A percentile compares a stretch with the other conserved stretches of the same genome.
These are phyloP conservation scores for Dendronephthya gigantea DNA, from an alignment of 64 coral and sea anemone genomes.

Conservation along the genomic window DNA sequence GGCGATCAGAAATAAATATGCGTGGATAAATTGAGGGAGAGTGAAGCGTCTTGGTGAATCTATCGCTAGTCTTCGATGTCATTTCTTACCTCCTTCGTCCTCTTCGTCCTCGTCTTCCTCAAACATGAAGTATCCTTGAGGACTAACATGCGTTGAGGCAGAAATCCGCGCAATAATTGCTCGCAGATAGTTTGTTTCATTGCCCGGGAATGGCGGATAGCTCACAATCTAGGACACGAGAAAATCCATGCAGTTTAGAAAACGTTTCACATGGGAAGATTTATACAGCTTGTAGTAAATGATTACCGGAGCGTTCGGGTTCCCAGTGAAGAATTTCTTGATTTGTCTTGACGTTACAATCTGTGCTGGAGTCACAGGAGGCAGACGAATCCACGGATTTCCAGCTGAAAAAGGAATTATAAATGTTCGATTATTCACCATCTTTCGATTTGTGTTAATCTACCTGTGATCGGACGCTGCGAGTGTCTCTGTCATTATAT, in stretches of 20 bases:
- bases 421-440: neutral
- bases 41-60: no score
- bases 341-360: conserved; percentile 71
- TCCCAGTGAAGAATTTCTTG: conserved; percentile 91
- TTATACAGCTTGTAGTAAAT: no score
- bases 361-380: conserved; percentile 72
- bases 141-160: conserved; percentile 81
- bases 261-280: neutral
- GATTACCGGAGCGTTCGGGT: conserved; percentile 73
- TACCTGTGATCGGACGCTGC: no score
- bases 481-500: no score
- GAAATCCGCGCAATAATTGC: conserved; percentile 89
- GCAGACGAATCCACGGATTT: conserved; percentile 57
- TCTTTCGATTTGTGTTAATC: neutral
- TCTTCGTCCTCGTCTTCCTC: conserved; percentile 97
- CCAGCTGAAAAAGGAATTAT: conserved; percentile 52
- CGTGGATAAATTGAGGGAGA: no score
- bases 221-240: conserved; percentile 64
- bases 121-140: conserved; percentile 80
- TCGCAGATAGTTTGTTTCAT: conserved; percentile 78
- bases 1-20: no score
- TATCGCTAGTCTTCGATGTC: neutral
- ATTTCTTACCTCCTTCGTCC: conserved; percentile 67
- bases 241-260: neutral
- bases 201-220: conserved; percentile 96